Evolutionary conservation across 1,140 invertebrate genomes (phyloP), one percentile per base, ranked within the genome.

Genomic region (Harlomillsia oculata): DNA sequence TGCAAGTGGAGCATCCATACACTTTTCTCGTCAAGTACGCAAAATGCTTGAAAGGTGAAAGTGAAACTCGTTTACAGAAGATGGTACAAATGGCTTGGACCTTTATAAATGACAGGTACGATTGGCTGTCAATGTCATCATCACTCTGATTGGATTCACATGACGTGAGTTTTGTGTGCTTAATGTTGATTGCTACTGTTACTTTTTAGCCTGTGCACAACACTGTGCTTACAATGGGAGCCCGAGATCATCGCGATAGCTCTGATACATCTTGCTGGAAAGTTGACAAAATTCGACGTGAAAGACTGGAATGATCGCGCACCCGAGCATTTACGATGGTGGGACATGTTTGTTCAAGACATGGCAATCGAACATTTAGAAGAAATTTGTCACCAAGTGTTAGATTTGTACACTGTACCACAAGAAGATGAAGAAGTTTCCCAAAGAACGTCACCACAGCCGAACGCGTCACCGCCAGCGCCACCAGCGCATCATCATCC

Each of bases 71-170:
- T 72, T 72, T 96, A 48, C 85, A 95, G 67, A 94, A 94, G 73
- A 90, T 98, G 84, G 90, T 99, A 5, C 94, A 98, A 75, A 97
- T 96, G 90, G 93, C 95, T 2, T 99, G 96, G 96, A 98, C 93
- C 21, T 99, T 99, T 75, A 92, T 98, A 0, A 99, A 99, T 75
- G 97, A 99, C 70, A 93, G 87, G 86, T 88, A 72, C 67, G 50
- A 34, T 30, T n/a, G n/a, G n/a, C n/a, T n/a, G n/a, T n/a, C n/a
- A n/a, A n/a, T n/a, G n/a, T n/a, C n/a, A n/a, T n/a, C n/a, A n/a
- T n/a, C n/a, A n/a, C n/a, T n/a, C n/a, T n/a, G n/a, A 9, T 5
- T 40, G 37, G 5, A 59, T 37, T 39, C 48, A 43, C 39, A 41
- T 56, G 13, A 30, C 16, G 16, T 37, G 20, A 28, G 18, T 41